Evolutionary conservation across 1,140 invertebrate species (phyloP), one percentile per base, ranked within the genome.

Genomic region (Portunus trituberculatus): DNA sequence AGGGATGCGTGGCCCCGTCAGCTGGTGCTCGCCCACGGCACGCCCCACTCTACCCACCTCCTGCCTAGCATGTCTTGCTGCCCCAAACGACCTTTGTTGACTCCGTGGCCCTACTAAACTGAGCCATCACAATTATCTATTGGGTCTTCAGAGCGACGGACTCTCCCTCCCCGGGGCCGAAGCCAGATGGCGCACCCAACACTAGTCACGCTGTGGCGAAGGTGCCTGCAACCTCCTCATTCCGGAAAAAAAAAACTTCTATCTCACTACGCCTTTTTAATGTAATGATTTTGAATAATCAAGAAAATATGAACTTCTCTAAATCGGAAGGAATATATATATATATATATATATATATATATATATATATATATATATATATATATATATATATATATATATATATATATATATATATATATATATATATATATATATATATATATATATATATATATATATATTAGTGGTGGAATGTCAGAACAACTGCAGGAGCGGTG

Each of bases 351-450:
- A 39, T 39, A 39, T 39, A 86, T 86, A 86, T 86, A n/a, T 12
- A 25, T 84, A 16, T 84, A 84, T 25, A 25, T 84, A 10, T 84
- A 84, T 84, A 25, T 84, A 16, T 84, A 25, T 84, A 84, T 84
- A 25, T 84, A 84, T 84, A 25, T 84, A 84, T 84, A 25, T 84
- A 84, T 84, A 25, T 84, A 84, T 84, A 25, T 84, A 84, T 25
- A 14, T 84, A 84, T 84, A 84, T 25, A 25, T 84, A 84, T 84
- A 84, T 84, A 84, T 84, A 84, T 14, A 84, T 84, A 25, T 84
- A 84, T 84, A 84, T 84, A 25, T 84, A 84, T 84, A 84, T 25
- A 84, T 84, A 84, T 84, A 84, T 84, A 84, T 84, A 29, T 84
- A 84, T 32, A 84, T 86, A 14, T 86, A 28, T 86, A 2, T 28